These are phyloP conservation scores for Paralichthys olivaceus DNA, from an alignment of 2,113 vertebrate genomes.

Conservation along the genomic window DNA sequence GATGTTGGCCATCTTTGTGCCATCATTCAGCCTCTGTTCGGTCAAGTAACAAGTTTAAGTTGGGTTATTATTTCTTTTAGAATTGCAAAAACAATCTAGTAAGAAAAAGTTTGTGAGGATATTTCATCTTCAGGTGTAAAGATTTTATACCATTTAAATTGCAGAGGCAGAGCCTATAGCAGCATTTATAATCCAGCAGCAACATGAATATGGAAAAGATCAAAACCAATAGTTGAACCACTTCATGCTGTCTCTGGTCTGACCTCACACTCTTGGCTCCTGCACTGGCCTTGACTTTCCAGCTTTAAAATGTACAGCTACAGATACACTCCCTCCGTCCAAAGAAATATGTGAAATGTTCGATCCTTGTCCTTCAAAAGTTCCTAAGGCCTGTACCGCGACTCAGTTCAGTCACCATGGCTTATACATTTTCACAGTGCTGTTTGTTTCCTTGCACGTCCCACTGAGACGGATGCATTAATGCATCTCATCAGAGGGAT, in stretches of 20 bases:
- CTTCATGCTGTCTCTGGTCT: conserved; percentile 25
- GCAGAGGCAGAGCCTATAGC: conserved; percentile 15
- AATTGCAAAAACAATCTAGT: no score
- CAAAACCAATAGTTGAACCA: conserved; percentile 36
- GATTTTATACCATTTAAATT: background rate
- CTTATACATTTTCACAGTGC: background rate
- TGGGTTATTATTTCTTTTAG: no score
- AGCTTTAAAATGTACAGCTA: conserved; percentile 3
- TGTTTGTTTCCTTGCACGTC: background rate
- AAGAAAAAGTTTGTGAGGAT: background rate
- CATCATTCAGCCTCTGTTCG: no score
- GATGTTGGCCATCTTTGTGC: no score
- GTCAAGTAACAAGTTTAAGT: no score
- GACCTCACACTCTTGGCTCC: conserved; percentile 10
- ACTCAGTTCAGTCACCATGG: background rate
- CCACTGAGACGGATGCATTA: background rate
- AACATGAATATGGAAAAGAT: conserved; percentile 41
- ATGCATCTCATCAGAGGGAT: conserved; percentile 19
- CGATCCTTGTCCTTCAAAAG: background rate
- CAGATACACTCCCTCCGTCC: background rate
- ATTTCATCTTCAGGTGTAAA: background rate
- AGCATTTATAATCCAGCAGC: conserved; percentile 21
- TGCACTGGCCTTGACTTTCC: background rate
- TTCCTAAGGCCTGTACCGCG: background rate
- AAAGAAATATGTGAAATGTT: conserved; percentile 2